These are phyloP conservation scores for Centrocercus urophasianus DNA, from an alignment of 2,113 vertebrate genomes.

Conservation along the genomic window DNA sequence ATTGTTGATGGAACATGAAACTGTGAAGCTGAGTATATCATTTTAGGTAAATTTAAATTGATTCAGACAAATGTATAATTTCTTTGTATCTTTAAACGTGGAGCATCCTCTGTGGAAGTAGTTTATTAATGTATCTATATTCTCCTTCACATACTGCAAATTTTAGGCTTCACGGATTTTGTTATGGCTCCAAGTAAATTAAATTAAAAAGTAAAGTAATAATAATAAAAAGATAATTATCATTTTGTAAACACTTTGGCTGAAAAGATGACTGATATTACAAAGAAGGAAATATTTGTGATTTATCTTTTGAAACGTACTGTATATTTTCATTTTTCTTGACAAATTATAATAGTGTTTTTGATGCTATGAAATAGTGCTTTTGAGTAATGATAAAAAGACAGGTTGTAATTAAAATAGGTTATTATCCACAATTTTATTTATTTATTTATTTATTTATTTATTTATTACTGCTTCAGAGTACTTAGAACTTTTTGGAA, in stretches of 20 bases:
- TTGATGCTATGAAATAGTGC: not conserved
- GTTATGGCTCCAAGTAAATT: not conserved
- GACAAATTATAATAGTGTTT: not conserved
- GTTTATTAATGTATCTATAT: not conserved
- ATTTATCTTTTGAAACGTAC: not conserved
- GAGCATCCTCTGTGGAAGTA: not conserved
- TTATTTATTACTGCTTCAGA: not conserved
- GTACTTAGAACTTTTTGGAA: not conserved
- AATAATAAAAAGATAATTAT: not conserved
- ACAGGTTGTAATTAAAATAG: not conserved
- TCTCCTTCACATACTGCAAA: not conserved
- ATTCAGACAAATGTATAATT: not conserved
- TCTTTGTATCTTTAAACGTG: not conserved
- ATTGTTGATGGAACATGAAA: not conserved
- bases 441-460: too few relatives aligned
- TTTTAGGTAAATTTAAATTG: not conserved
- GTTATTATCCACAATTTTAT: not conserved
- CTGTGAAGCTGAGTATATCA: not conserved
- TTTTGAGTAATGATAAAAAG: not conserved
- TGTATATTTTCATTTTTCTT: not conserved
- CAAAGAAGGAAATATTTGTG: rapidly evolving
- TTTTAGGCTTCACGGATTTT: not conserved
- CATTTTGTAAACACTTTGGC: not conserved
- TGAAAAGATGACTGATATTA: not conserved
- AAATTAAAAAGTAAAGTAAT: not conserved